Evolutionary conservation across 1,140 invertebrate genomes (phyloP).

Genomic region (Achatina immaculata): DNA sequence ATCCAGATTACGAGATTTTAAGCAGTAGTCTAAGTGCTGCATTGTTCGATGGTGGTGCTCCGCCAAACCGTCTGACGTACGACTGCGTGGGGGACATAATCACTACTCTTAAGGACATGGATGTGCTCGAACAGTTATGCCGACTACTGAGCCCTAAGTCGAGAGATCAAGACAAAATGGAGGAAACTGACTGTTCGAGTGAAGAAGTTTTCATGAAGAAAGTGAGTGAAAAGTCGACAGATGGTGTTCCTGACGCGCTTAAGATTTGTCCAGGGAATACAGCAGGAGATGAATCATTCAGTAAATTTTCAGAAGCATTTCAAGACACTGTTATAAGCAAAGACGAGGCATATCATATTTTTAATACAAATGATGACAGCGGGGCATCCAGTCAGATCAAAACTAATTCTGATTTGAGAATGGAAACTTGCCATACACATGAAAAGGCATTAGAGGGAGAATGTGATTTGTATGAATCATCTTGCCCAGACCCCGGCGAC

Average conservation of each 20-base stretch:
- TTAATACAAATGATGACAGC: not conserved
- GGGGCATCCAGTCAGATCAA: not conserved
- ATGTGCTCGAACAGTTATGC: not conserved
- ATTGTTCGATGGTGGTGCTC: not conserved
- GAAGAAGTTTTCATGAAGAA: not conserved
- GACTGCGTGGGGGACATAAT: conserved; percentile 7
- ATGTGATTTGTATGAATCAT: too few relatives aligned
- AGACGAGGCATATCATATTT: not conserved
- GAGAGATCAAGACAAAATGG: not conserved
- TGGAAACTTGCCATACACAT: not conserved
- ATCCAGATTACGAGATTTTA: conserved; percentile 8
- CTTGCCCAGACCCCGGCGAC: not conserved
- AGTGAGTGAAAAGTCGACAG: not conserved
- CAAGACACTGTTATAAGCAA: not conserved
- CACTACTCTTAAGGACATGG: conserved; percentile 8
- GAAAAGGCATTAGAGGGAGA: not conserved
- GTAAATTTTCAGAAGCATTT: not conserved
- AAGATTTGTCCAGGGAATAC: too few relatives aligned
- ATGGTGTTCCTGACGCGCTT: too few relatives aligned
- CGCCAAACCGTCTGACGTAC: not conserved
- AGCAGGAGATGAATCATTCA: not conserved
- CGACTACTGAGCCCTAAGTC: not conserved
- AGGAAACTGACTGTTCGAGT: not conserved
- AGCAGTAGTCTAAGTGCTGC: not conserved
- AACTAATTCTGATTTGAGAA: not conserved